Conservation (phyloP, 2,113 vertebrate genomes). For the Nothoprocta perdicaria region DNA sequence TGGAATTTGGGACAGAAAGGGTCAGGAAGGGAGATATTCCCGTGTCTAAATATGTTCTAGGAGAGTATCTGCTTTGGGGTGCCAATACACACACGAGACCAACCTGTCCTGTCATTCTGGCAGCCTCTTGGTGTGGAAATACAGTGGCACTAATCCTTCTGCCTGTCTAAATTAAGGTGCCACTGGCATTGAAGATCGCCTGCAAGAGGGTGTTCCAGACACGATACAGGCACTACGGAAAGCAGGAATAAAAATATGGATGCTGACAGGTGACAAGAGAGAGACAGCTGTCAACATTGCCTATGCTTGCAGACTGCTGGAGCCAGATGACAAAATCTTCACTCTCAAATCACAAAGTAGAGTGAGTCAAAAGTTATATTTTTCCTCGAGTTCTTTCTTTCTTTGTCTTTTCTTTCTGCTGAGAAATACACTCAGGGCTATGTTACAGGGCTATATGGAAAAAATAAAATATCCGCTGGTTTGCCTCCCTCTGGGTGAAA, state of each 20-base stretch:
- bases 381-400: neutral
- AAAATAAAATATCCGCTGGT: neutral
- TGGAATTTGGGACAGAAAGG: neutral
- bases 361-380: constrained; percentile 72
- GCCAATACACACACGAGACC: neutral
- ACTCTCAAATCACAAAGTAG: constrained; percentile 81
- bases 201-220: constrained; percentile 94
- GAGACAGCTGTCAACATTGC: constrained; percentile 95
- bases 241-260: constrained; percentile 93
- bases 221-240: constrained; percentile 88
- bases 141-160: neutral
- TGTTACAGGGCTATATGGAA: neutral
- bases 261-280: constrained; percentile 95
- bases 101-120: neutral
- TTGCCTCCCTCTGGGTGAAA: neutral
- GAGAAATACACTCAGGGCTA: neutral
- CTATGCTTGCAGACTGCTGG: constrained; percentile 88
- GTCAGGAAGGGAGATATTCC: neutral
- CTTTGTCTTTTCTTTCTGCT: neutral
- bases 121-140: neutral
- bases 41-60: neutral
- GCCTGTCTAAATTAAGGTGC: constrained; percentile 78
- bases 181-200: constrained; percentile 92
- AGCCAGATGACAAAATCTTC: constrained; percentile 83
- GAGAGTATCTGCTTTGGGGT: neutral